Base-by-base conservation (phyloP, 2,888 invertebrate genomes). In the Dicyrtomina minuta region DNA sequence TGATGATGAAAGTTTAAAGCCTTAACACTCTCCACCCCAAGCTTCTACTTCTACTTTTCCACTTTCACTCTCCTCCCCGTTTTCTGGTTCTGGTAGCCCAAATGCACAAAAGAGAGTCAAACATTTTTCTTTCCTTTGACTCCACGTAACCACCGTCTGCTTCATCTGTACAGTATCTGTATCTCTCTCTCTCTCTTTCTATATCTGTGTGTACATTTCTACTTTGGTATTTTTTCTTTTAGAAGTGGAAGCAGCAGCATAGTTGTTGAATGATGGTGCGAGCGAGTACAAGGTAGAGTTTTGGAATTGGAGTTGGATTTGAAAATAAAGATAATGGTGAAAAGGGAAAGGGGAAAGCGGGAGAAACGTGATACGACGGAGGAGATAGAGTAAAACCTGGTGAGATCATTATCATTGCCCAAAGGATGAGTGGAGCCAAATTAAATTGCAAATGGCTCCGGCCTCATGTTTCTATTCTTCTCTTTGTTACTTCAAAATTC, bases 321-420 rank as follows among this genome's bases (percentile, higher is more conserved):
- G 51, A 51, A 51, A 22, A 20, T 46, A 46, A 53, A 15, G 15
- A 24, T 20, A 24, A 26, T 53, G 26, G 24, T 1, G 53, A 53
- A 3, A 5, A 51, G 51, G 17, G 51, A 51, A 51, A 15, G 22
- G 13, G 22, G 53, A 6, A 53, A 4, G 53, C 20, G 24, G 53
- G 24, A 10, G 2, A 59, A 59, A 41, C 17, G 41, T 15, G 17
- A 41, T 20, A n/a, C 15, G 13, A 33, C 17, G 24, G 41, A 13
- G 20, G 15, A n/a, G 39, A 15, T 17, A 58, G 17, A 17, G 10
- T 17, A 24, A 44, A n/a, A 60, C 17, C 39, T 12, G 39, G 17
- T 33, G 58, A 17, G 17, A 58, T 58, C 58, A 58, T 58, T 58
- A 58, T 27, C 58, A 58, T 60, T 17, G 60, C 60, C 44, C 60